Percentiles rank a stretch among this genome's conserved stretches.
Evolutionary conservation across 2,888 invertebrate species (phyloP).

Genomic region (Microplitis manilae): DNA sequence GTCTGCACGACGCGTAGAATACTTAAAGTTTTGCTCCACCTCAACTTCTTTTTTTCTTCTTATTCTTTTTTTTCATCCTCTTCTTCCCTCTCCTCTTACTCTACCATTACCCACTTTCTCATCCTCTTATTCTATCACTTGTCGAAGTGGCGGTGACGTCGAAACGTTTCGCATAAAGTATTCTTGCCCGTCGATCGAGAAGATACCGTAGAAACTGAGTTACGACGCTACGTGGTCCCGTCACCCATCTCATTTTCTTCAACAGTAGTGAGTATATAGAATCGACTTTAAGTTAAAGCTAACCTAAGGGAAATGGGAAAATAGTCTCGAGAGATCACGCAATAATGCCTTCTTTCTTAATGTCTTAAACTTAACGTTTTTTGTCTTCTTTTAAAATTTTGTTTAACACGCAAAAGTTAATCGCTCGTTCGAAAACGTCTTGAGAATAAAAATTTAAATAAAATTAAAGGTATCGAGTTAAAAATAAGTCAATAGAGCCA

Average conservation of each 20-base stretch:
- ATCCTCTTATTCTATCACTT: conserved; percentile 36
- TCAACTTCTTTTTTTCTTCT: conserved; percentile 38
- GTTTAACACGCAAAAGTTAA: conserved; percentile 5
- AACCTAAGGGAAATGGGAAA: not conserved
- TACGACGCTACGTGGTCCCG: conserved; percentile 64
- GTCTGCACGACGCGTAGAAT: conserved; percentile 50
- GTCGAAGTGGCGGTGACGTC: conserved; percentile 52
- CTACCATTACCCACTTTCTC: not conserved
- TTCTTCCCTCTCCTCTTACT: conserved; percentile 26
- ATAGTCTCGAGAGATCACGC: conserved; percentile 20
- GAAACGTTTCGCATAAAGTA: conserved; percentile 67
- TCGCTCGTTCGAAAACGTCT: conserved; percentile 17
- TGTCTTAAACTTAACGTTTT: conserved; percentile 24
- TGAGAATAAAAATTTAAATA: conserved; percentile 9
- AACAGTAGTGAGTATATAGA: not conserved
- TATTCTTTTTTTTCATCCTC: not conserved
- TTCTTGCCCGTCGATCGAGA: conserved; percentile 65
- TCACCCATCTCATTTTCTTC: conserved; percentile 43
- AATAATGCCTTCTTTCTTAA: conserved; percentile 10
- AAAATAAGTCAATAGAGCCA: conserved; percentile 3
- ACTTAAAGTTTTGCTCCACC: conserved; percentile 44
- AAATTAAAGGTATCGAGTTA: conserved; percentile 29
- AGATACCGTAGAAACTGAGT: conserved; percentile 62
- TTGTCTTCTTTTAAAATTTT: not conserved
- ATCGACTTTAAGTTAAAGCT: conserved; percentile 13